Percentiles rank a stretch among this genome's conserved stretches.
Evolutionary conservation across 2,797 vertebrate genomes (phyloP).

Genomic region (Glyptemys insculpta): DNA sequence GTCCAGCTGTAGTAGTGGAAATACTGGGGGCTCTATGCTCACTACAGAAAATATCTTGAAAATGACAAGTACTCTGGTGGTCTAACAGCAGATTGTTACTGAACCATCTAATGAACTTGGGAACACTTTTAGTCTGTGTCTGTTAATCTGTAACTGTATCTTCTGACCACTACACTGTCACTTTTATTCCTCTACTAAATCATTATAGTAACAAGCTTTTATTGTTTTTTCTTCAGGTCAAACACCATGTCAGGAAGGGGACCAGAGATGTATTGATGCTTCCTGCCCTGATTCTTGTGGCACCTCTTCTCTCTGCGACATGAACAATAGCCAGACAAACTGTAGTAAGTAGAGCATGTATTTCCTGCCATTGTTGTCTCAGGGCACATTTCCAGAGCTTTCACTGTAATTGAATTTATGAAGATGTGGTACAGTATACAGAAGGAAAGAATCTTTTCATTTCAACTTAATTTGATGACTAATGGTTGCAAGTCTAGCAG

Average conservation of each 20-base stretch:
- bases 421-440: not conserved
- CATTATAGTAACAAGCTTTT: conserved; percentile 15
- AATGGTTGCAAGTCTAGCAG: conserved; percentile 23
- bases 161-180: not conserved
- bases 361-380: not conserved
- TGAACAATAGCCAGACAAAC: conserved; percentile 78
- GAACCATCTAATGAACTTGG: not conserved
- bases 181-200: not conserved
- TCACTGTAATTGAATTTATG: not conserved
- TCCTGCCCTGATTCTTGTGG: conserved; percentile 86
- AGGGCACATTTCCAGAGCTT: not conserved
- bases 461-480: not conserved
- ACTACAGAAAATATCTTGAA: not conserved
- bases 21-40: not conserved
- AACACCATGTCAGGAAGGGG: conserved; percentile 85
- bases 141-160: not conserved
- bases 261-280: conserved; percentile 83
- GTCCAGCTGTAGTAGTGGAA: not conserved
- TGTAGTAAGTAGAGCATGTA: conserved; percentile 88
- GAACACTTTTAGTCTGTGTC: not conserved
- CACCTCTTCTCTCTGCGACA: conserved; percentile 80
- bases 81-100: not conserved
- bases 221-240: conserved; percentile 79
- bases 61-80: not conserved
- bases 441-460: not conserved